Base-by-base conservation (phyloP, 2,113 vertebrate genomes). In the Cheirogaleus medius region DNA sequence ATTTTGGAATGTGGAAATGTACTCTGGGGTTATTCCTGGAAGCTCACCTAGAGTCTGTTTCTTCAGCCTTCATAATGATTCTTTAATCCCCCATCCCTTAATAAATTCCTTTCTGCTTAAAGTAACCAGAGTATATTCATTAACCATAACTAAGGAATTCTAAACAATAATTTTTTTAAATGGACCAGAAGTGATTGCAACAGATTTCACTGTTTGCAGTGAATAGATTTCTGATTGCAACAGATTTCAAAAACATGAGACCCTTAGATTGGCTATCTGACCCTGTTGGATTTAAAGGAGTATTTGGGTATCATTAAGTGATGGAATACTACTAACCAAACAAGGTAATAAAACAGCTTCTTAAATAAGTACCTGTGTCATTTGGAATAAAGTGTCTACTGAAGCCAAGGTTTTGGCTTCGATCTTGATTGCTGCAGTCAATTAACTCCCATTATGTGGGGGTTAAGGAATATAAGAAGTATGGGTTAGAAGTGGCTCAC, bases 41-140 rank as follows among this genome's bases (percentile, higher is more conserved):
- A 56, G 54, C 32, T 82, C 52, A 68, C 39, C 60, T 78, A 73
- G 4, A 69, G 18, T 60, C 39, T 93, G 37, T 52, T 78, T 81
- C 78, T 63, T 76, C 39, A 81, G 32, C 11, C 42, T 95, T 80
- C 37, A 25, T 58, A 80, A 89, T 44, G 34, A 77, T 69, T 78
- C 58, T 77, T 88, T 87, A 85, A 96, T 27, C n/a, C 34, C 74
- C 58, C 66, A 58, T 77, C 34, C 44, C 29, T 77, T 77, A 89
- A 73, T 77, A 94, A 94, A 92, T 77, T 77, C 39, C 60, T 83
- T 94, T 58, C 68, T 87, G 54, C 74, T 80, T 74, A 68, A 97
- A 87, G 47, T 77, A 90, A 92, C 66, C 47, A 87, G 5, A 96
- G 49, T 66, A 90, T 94, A 87, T 87, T 90, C 42, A 54, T 39